These are phyloP conservation scores for Lichenostomus cassidix DNA, from an alignment of 2,113 vertebrate species.

Conservation along the genomic window DNA sequence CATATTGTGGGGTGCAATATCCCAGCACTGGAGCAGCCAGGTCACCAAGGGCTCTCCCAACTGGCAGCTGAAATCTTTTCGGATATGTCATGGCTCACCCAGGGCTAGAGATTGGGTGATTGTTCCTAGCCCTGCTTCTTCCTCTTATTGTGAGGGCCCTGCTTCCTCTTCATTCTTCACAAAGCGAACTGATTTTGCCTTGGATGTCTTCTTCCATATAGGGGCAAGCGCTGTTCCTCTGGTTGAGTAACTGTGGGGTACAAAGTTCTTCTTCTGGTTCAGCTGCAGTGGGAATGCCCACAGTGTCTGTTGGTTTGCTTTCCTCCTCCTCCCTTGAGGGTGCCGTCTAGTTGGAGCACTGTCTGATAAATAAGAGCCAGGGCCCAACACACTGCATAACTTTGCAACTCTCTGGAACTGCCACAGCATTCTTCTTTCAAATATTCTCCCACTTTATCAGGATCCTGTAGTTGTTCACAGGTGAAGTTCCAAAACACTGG, in stretches of 20 bases:
- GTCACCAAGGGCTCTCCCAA: fast-evolving
- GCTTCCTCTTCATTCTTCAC: not conserved
- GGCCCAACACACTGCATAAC: not conserved
- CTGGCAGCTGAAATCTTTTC: not conserved
- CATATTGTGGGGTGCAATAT: fast-evolving
- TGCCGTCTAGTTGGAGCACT: not conserved
- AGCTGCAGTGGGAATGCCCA: not conserved
- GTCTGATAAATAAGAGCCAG: not conserved
- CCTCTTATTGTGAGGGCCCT: not conserved
- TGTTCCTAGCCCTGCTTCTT: not conserved
- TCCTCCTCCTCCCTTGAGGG: not conserved
- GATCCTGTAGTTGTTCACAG: not conserved
- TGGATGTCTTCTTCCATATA: not conserved
- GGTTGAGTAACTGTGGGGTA: no score
- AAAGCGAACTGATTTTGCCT: fast-evolving
- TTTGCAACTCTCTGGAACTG: not conserved
- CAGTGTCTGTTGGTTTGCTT: not conserved
- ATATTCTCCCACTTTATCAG: not conserved
- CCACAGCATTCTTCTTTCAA: not conserved
- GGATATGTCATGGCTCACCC: not conserved
- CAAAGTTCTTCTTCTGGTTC: not conserved
- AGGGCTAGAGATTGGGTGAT: no score
- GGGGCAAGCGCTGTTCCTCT: not conserved
- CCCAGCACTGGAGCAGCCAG: not conserved
- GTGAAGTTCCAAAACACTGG: not conserved